phyloP scores from a whole-genome alignment of 2,888 invertebrate genomes.

The Pheosia gnoma region DNA sequence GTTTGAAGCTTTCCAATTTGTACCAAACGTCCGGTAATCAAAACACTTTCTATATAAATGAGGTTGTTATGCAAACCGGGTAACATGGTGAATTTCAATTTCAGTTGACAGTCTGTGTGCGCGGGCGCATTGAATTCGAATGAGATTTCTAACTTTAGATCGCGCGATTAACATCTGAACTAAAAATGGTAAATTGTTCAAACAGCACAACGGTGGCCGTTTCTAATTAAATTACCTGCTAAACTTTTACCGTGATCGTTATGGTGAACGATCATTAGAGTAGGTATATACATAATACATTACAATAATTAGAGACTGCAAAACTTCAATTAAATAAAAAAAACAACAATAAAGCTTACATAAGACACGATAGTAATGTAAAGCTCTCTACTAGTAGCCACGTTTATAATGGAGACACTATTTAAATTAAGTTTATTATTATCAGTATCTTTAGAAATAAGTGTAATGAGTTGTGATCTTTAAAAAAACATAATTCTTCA shows the following conservation, averaged over 20 bases:
- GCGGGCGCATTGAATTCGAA: conserved; percentile 60
- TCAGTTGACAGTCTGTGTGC: conserved; percentile 55
- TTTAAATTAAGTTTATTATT: no score
- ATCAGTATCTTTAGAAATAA: no score
- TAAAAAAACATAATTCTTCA: no score
- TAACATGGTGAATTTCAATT: conserved; percentile 79
- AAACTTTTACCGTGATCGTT: conserved; percentile 25
- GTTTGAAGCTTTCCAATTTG: conserved; percentile 74
- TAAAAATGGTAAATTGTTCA: conserved; percentile 40
- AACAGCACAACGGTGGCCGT: conserved; percentile 30
- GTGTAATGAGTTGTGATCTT: no score
- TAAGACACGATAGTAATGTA: no score
- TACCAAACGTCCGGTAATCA: conserved; percentile 49
- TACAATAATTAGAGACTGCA: background rate
- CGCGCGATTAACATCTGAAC: conserved; percentile 44
- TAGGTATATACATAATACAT: background rate
- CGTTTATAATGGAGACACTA: no score
- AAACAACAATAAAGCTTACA: no score
- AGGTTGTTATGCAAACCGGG: conserved; percentile 75
- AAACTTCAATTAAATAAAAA: background rate
- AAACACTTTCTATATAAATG: conserved; percentile 80
- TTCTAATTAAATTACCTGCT: conserved; percentile 38
- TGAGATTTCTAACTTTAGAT: conserved; percentile 52
- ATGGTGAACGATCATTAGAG: conserved; percentile 9
- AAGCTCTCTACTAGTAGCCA: no score